Evolutionary conservation across 2,113 vertebrate genomes (phyloP), one percentile per base, ranked within the genome.

Genomic region (Rousettus leschenaultii): DNA sequence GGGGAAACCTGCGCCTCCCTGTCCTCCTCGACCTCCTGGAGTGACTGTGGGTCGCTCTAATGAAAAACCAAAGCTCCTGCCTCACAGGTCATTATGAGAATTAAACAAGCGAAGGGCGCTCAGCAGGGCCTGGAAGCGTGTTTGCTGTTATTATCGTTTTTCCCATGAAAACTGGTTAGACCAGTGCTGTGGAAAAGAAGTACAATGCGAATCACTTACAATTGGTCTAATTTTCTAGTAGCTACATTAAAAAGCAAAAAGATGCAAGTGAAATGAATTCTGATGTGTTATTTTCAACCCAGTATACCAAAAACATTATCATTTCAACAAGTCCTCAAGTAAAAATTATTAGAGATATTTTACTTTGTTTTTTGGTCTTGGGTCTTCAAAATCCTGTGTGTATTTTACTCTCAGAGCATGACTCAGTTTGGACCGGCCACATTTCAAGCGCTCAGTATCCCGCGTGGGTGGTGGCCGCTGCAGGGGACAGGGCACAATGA

Each of bases 61-160:
- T 59, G 22, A 74, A 74, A 84, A 80, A 33, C 5, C n/a, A 7
- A 78, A 18, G 48, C 28, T 48, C 71, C 24, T 6, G 26, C 57
- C 40, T 48, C 40, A 1, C 2, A 0, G 10, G 5, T 30, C 0
- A 0, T 0, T 3, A 12, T 10, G 59, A 22, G 18, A 38, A 28
- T 10, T 7, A 2, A 33, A 51, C 11, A 6, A 26, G 13, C 0
- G 0, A 24, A 16, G 55, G 0, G 0, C 78, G 28, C 24, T 51
- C 45, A 5, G 0, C 0, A 24, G 65, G 18, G 35, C 35, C 7
- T 0, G n/a, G n/a, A 43, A 1, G 28, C 16, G n/a, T 2, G 7
- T 14, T 40, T 3, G 6, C 55, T 40, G 2, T 5, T 38, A 11
- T 57, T 30, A 13, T 12, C 21, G 3, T 33, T 4, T 2, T 43